phyloP scores from a whole-genome alignment of 2,113 vertebrate species.

The Baryphthengus martii region DNA sequence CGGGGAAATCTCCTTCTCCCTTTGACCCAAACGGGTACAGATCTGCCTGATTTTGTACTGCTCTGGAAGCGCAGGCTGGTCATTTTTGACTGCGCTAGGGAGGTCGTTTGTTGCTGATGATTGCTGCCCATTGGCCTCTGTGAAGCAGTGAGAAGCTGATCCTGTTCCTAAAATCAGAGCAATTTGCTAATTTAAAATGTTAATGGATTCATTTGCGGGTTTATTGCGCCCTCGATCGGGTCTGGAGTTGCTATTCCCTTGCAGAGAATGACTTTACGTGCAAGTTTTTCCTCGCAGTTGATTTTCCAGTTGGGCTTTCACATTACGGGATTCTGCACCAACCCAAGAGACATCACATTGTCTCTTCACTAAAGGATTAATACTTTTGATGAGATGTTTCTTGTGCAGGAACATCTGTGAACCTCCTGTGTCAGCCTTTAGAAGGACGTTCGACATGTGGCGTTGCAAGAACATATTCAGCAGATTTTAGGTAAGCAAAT shows the following conservation, averaged over 20 bases:
- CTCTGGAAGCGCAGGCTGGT: not conserved
- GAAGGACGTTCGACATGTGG: not conserved
- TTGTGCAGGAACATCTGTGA: too few species aligned
- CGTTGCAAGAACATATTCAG: not conserved
- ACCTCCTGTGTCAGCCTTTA: too few species aligned
- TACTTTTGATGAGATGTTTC: not conserved
- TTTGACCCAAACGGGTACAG: not conserved
- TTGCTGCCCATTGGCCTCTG: not conserved
- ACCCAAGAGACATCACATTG: not conserved
- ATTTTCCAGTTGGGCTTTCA: not conserved
- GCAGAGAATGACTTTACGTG: not conserved
- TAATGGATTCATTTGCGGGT: not conserved
- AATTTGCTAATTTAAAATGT: not conserved
- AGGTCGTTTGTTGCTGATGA: not conserved
- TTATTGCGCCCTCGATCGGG: not conserved
- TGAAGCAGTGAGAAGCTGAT: not conserved
- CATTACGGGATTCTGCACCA: not conserved
- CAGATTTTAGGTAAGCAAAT: not conserved
- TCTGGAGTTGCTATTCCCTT: not conserved
- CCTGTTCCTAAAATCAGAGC: not conserved
- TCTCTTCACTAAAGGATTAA: not conserved
- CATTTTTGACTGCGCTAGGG: not conserved
- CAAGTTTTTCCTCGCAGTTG: not conserved
- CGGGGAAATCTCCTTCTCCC: rapidly evolving
- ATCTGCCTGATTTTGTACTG: not conserved